Evolutionary conservation across 35 echinoderm and acorn worm genomes (phyloP).

Genomic region (Hemicentrotus pulcherrimus): DNA sequence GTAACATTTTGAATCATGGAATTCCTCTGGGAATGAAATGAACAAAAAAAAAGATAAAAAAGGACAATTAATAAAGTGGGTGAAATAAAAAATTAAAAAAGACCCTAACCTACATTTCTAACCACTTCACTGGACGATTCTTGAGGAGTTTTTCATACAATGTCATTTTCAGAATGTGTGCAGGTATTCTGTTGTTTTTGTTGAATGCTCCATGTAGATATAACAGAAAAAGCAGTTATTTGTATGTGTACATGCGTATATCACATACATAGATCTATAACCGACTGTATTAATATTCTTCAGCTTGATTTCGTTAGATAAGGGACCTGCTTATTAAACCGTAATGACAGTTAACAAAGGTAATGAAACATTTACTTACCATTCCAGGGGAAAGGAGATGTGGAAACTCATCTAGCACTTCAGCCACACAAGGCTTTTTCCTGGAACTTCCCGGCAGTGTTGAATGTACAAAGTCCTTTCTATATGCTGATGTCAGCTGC

Average conservation of each 20-base stretch:
- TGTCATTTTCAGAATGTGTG: constrained; percentile 24
- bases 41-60: background rate
- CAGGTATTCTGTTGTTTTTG: background rate
- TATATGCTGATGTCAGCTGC: constrained; percentile 14
- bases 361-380: constrained; percentile 21
- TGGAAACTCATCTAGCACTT: constrained; percentile 30
- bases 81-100: too few species aligned
- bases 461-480: constrained; percentile 27
- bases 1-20: background rate
- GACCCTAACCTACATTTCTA: background rate
- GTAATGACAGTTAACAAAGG: too few species aligned
- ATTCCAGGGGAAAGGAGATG: constrained; percentile 23
- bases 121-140: background rate
- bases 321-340: background rate
- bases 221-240: constrained; percentile 28
- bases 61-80: too few species aligned
- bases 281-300: background rate
- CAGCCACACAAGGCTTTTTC: background rate
- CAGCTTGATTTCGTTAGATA: background rate
- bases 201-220: background rate
- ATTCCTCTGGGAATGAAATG: background rate
- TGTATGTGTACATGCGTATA: constrained; percentile 1
- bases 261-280: background rate
- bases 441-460: constrained; percentile 13
- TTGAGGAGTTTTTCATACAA: background rate